Evolutionary conservation across 1,140 invertebrate species (phyloP), one percentile per base, ranked within the genome.

Genomic region (Megalopta genalis): DNA sequence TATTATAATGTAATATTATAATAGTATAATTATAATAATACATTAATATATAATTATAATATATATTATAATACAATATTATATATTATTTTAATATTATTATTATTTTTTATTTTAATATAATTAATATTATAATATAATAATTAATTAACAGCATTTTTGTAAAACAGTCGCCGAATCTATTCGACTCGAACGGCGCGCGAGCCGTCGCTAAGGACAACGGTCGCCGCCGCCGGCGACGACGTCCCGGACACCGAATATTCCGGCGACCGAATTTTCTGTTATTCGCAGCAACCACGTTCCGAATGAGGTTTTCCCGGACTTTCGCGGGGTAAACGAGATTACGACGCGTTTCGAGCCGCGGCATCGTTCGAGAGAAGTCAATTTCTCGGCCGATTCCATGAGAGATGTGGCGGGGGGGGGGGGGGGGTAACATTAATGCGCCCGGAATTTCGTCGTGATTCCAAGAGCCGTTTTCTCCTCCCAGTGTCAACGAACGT

Each of bases 151-250:
- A n/a, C n/a, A n/a, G n/a, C n/a, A n/a, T n/a, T n/a, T n/a, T n/a
- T n/a, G n/a, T n/a, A n/a, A n/a, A n/a, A n/a, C 59, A 52, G 57
- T 79, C 66, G 57, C 52, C 39, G 59, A 59, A 84, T 81, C 77
- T 66, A 68, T 64, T 64, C 62, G 64, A 73, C 81, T 83, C 78
- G 63, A 82, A 52, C 73, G 52, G 42, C 39, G 64, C 67, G 78
- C 72, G n/a, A n/a, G n/a, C n/a, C n/a, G n/a, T 74, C 62, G 66
- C 46, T 81, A 83, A 83, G 68, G 79, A 83, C 78, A 81, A 81
- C 78, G 52, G 68, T 73, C 70, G 73, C 64, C 64, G 57, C 27
- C 27, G 63, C n/a, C n/a, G n/a, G 68, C 49, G 71, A 80, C 49
- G 42, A 32, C 60, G 25, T 77, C 60, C 71, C 65, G 66, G 80